Base-by-base conservation (phyloP, 2,113 vertebrate genomes). In the Sorex fumeus region DNA sequence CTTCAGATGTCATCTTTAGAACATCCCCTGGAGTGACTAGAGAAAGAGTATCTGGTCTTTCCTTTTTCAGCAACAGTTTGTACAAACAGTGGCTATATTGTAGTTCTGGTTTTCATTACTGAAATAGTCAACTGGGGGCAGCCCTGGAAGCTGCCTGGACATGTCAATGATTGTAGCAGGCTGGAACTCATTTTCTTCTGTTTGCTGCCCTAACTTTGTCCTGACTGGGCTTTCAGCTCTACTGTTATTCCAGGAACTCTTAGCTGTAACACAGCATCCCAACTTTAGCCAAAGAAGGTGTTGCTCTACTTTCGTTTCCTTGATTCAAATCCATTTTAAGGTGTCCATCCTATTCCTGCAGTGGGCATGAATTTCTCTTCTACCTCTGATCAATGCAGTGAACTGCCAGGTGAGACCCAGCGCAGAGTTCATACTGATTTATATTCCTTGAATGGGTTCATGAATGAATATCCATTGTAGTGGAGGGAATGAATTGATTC, bases 31-130 rank as follows among this genome's bases (percentile, higher is more conserved):
- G 66, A 78, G 30, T 40, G 77, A 60, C 47, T 45, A 23, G 43
- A 50, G 74, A 89, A 27, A 57, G 64, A 6, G 6, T 8, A 43
- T 16, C 36, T 2, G 30, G 67, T 36, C 28, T 88, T 85, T 90
- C 32, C 30, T 74, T 88, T 47, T 40, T 43, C 47, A 84, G n/a
- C 2, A 43, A 64, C 74, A 18, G 2, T 79, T 82, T 82, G 16
- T 8, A 43, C 72, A 16, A 0, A 45, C 32, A 27, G 25, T 2
- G 45, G 45, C 53, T 87, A 2, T 50, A 50, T 47, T 69, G 43
- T 25, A 60, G 47, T 32, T 15, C 72, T 91, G 84, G 77, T 57
- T 95, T 92, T 93, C 80, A 34, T 69, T 76, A 45, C 34, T 11
- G 50, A 77, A 79, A 32, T 77, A 10, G 50, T 72, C 8, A 62